Evolutionary conservation across 2,888 invertebrate genomes (phyloP).

Genomic region (Fragum sueziense): DNA sequence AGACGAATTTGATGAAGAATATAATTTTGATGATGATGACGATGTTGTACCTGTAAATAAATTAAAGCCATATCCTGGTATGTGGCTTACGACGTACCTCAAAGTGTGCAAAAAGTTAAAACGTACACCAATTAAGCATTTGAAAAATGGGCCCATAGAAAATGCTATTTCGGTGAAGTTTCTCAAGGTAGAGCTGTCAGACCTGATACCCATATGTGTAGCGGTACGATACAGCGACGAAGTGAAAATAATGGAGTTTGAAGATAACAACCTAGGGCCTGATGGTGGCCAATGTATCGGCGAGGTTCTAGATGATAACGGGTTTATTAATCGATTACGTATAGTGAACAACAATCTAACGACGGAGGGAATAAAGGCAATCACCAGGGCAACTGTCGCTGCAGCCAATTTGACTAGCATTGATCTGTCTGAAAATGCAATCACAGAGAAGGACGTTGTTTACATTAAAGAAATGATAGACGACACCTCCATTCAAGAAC

Average conservation of each 20-base stretch:
- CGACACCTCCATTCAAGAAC: constrained; percentile 55
- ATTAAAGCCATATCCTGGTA: not conserved
- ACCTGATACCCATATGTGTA: constrained; percentile 42
- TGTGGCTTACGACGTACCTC: constrained; percentile 19
- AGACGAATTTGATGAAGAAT: not conserved
- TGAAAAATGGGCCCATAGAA: constrained; percentile 37
- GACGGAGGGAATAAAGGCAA: constrained; percentile 58
- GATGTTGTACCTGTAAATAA: not conserved
- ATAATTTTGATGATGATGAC: not conserved
- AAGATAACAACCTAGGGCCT: constrained; percentile 49
- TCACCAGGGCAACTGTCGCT: constrained; percentile 58
- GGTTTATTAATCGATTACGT: constrained; percentile 51
- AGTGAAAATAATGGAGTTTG: constrained; percentile 48
- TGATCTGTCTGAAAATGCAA: constrained; percentile 67
- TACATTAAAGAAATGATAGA: constrained; percentile 53
- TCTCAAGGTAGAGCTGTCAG: constrained; percentile 28
- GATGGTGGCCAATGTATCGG: constrained; percentile 32
- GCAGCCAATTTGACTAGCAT: constrained; percentile 57
- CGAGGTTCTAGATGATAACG: constrained; percentile 37
- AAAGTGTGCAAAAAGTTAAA: constrained; percentile 49
- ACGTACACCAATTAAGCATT: constrained; percentile 30
- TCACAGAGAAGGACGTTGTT: constrained; percentile 62
- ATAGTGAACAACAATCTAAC: constrained; percentile 62
- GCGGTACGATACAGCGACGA: constrained; percentile 36
- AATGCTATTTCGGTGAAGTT: constrained; percentile 38